Conservation (phyloP, 2,113 vertebrate genomes). For the Dicaeum eximium region DNA sequence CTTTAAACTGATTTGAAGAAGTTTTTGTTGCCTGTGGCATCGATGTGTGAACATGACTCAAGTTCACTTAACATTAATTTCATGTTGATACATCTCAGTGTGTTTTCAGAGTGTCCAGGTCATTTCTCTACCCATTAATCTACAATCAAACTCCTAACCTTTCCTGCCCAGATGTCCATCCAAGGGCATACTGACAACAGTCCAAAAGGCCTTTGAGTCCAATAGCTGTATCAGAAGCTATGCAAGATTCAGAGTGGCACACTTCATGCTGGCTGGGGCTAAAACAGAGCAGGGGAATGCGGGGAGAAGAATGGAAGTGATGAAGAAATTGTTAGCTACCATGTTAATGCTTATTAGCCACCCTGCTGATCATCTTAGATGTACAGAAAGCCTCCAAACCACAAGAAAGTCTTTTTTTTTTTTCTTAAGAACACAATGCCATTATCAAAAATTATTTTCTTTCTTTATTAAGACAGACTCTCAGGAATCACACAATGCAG, state of each 20-base stretch:
- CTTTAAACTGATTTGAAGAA: not conserved
- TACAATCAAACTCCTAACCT: not conserved
- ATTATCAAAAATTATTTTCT: not conserved
- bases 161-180: not conserved
- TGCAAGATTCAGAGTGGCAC: not conserved
- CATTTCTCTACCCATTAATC: not conserved
- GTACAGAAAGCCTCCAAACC: not conserved
- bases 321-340: not conserved
- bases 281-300: not conserved
- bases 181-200: not conserved
- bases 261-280: not conserved
- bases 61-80: not conserved
- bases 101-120: not conserved
- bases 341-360: not conserved
- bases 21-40: not conserved
- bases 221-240: not conserved
- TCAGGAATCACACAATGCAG: not conserved
- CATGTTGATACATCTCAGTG: not conserved
- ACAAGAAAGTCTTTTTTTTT: not conserved
- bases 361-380: not conserved
- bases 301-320: accelerated
- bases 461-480: not conserved
- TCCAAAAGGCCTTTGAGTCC: not conserved
- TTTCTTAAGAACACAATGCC: not conserved
- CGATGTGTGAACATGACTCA: not conserved